Conservation (phyloP, 2,888 invertebrate species). For the Lasioglossum zephyrum region DNA sequence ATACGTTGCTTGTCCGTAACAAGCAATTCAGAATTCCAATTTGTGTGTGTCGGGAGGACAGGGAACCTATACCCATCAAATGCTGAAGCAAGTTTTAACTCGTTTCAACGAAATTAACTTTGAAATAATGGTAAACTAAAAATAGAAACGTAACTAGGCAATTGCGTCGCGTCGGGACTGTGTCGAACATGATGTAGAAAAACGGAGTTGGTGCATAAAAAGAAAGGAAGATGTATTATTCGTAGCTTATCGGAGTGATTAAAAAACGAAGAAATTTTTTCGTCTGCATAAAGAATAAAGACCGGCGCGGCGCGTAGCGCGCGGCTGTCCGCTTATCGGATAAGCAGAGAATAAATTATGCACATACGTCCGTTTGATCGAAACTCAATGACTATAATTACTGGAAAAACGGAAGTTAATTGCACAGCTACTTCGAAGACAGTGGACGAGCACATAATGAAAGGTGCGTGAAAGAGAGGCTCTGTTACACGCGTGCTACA, state of each 20-base stretch:
- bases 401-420: not conserved
- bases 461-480: not conserved
- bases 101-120: not conserved
- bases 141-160: not conserved
- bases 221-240: not conserved
- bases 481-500: not conserved
- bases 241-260: not conserved
- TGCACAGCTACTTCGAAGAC: not conserved
- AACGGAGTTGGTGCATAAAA: not conserved
- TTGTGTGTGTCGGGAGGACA: not conserved
- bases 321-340: not conserved
- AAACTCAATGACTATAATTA: not conserved
- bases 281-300: not conserved
- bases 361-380: not conserved
- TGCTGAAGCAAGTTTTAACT: not conserved
- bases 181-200: not conserved
- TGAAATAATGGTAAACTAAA: not conserved
- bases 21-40: not conserved
- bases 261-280: not conserved
- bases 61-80: not conserved
- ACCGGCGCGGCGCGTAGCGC: not conserved
- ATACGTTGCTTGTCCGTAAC: not conserved
- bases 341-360: not conserved
- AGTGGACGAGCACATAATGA: not conserved
- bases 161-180: not conserved